Evolutionary conservation across 2,113 vertebrate species (phyloP).

Genomic region (Grus americana): DNA sequence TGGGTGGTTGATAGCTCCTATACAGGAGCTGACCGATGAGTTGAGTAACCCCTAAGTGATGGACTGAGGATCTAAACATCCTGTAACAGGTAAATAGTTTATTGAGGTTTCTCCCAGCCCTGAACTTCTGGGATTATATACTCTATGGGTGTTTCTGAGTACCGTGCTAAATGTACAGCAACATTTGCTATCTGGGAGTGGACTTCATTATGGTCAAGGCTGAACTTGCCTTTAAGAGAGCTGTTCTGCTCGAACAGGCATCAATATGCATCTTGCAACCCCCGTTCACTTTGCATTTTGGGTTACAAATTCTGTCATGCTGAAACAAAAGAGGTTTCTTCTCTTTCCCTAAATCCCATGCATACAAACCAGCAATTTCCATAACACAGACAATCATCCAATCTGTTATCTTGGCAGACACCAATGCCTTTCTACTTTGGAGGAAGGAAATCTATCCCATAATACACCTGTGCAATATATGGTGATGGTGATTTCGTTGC

Average conservation of each 20-base stretch:
- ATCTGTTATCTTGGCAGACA: slow-evolving; percentile 55
- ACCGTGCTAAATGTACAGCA: neutral
- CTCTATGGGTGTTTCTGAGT: neutral
- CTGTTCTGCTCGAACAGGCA: neutral
- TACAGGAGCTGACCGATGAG: neutral
- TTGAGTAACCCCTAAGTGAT: neutral
- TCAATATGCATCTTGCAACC: slow-evolving; percentile 2
- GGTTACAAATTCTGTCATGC: neutral
- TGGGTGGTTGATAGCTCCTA: neutral
- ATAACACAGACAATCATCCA: slow-evolving; percentile 31
- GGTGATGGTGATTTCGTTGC: slow-evolving; percentile 52
- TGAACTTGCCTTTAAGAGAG: neutral
- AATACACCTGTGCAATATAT: slow-evolving; percentile 51
- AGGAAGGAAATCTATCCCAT: slow-evolving; percentile 44
- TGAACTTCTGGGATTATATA: neutral
- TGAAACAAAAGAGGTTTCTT: slow-evolving; percentile 52
- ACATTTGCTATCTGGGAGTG: neutral
- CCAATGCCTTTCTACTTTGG: slow-evolving; percentile 21
- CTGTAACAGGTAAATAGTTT: neutral
- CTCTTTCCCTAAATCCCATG: slow-evolving; percentile 36
- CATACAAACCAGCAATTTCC: slow-evolving; percentile 58
- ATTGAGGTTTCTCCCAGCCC: neutral
- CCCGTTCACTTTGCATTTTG: neutral
- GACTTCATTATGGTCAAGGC: neutral
- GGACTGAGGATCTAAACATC: neutral